Conservation (phyloP, 2,113 vertebrate genomes). For the Saiga tatarica region DNA sequence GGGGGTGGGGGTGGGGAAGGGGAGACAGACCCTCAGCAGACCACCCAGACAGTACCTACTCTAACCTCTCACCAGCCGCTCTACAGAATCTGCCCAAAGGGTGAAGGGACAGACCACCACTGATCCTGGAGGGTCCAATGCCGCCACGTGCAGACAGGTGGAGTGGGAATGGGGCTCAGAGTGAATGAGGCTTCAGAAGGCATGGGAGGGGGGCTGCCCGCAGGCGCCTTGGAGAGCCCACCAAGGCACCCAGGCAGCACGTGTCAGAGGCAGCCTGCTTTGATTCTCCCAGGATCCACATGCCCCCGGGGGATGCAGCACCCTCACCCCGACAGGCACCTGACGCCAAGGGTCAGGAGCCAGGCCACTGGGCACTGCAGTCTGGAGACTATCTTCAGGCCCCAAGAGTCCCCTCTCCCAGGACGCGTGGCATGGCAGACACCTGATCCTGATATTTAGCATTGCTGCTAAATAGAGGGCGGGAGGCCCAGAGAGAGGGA, state of each 20-base stretch:
- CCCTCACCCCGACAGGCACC: rapidly evolving
- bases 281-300: background rate
- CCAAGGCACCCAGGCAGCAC: rapidly evolving
- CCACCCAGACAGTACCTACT: rapidly evolving
- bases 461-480: background rate
- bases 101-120: rapidly evolving
- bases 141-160: rapidly evolving
- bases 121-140: background rate
- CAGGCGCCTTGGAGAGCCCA: too few species aligned
- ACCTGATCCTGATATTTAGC: background rate
- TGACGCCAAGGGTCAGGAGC: background rate
- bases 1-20: background rate
- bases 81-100: background rate
- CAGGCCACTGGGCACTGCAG: background rate
- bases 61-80: rapidly evolving
- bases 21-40: background rate
- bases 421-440: background rate
- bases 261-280: background rate
- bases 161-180: rapidly evolving
- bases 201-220: rapidly evolving
- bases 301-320: rapidly evolving
- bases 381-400: background rate
- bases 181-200: background rate
- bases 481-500: background rate
- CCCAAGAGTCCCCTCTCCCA: rapidly evolving